Evolutionary conservation across 2,888 invertebrate species (phyloP), one percentile per base, ranked within the genome.

Genomic region (Ormia ochracea): DNA sequence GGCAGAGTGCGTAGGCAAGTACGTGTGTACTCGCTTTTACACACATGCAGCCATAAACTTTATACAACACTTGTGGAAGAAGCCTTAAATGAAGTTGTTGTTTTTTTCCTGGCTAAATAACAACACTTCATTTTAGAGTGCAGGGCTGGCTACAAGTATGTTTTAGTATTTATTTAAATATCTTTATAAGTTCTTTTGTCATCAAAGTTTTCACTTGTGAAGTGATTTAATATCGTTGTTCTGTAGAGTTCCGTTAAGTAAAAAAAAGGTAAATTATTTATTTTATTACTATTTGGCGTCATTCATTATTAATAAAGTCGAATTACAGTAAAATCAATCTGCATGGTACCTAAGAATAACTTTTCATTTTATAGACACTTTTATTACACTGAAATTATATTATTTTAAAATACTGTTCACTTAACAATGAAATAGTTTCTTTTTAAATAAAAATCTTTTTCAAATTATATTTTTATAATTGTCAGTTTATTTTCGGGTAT

Each of bases 221-320:
- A 45, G 36, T 73, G 73, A 63, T 45, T 48, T 56, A 56, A 73
- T 65, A 65, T 31, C 21, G 17, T 56, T 23, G 31, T 65, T 65
- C 17, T 38, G 48, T 2, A 38, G 48, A 73, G 56, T 65, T 65
- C 65, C 65, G 65, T 65, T 73, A 56, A 56, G 14, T 56, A 31
- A 3, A 19, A 36, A 19, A 28, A 23, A 36, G 3, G 26, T n/a
- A n/a, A 36, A 14, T 72, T 65, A 12, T 58, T 74, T 31, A 58
- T 74, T 65, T 58, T 58, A 58, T 73, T 36, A 73, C 56, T 48
- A 19, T 9, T 38, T 45, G 58, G n/a, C n/a, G n/a, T n/a, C 26
- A 17, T 23, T 48, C 36, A 45, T 56, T 12, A 9, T 33, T 41
- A 38, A 26, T 26, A 33, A 3, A n/a, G n/a, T n/a, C n/a, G n/a